A percentile compares a stretch with the other conserved stretches of the same genome.
phyloP scores from a whole-genome alignment of 2,797 vertebrate species.

The Champsocephalus gunnari region DNA sequence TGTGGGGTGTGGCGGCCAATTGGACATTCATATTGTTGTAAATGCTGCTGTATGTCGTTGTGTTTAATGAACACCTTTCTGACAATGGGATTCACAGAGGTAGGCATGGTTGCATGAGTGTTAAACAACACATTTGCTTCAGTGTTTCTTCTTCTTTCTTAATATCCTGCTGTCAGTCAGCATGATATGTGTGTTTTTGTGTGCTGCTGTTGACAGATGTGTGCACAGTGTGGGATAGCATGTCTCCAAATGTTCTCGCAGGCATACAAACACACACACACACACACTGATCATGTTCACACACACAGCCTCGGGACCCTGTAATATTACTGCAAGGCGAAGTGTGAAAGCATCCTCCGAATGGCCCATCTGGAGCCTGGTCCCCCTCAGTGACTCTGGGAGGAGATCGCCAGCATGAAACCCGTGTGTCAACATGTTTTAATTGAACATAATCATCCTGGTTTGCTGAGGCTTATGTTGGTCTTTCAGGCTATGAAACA shows the following conservation, averaged over 20 bases:
- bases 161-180: conserved; percentile 18
- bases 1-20: conserved; percentile 9
- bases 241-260: conserved; percentile 56
- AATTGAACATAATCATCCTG: conserved; percentile 77
- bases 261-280: conserved; percentile 41
- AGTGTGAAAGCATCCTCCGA: conserved; percentile 76
- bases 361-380: conserved; percentile 76
- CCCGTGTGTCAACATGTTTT: conserved; percentile 82
- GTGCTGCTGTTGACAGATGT: conserved; percentile 59
- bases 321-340: conserved; percentile 70
- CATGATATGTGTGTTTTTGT: conserved; percentile 18
- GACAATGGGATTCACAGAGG: background rate
- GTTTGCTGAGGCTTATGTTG: conserved; percentile 71
- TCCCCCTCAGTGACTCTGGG: conserved; percentile 47
- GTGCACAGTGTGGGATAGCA: conserved; percentile 41
- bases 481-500: conserved; percentile 67
- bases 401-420: conserved; percentile 65
- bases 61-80: conserved; percentile 41
- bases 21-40: conserved; percentile 21
- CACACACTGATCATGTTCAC: conserved; percentile 65
- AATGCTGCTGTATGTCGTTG: conserved; percentile 15
- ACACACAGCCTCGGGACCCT: conserved; percentile 64
- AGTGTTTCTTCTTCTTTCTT: conserved; percentile 21
- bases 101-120: conserved; percentile 2
- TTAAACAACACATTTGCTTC: conserved; percentile 1